Evolutionary conservation across 2,888 invertebrate species (phyloP), one percentile per base, ranked within the genome.

Genomic region (Argyra leucocephala): DNA sequence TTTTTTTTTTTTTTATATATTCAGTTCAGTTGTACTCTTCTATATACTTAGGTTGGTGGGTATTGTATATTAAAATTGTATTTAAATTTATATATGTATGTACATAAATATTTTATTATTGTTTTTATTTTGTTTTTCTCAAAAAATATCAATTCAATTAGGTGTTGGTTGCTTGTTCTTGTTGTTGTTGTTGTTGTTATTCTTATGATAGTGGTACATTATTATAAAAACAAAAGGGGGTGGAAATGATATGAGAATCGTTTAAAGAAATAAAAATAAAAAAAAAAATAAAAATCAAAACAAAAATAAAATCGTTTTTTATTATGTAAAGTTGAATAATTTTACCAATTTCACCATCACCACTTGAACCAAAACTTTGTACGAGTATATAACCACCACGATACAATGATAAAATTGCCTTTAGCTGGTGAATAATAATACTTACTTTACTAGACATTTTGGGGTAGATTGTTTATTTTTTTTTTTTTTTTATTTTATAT

Each of bases 71-170:
- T n/a, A 18, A 48, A 48, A 48, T 48, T 15, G 48, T 18, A 48
- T 48, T 48, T 48, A 48, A 48, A 48, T 48, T 48, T 48, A 18
- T n/a, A n/a, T n/a, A n/a, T n/a, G n/a, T n/a, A n/a, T n/a, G n/a
- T n/a, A n/a, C 48, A 18, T n/a, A 18, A 5, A 9, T 15, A 10
- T 37, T 10, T 37, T 37, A 12, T 37, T 37, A 9, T 26, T 26
- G 26, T 26, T 37, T 3, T 37, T 15, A 18, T 48, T 48, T 48
- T 48, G 18, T 48, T 15, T 48, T 48, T 18, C 18, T 48, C 18
- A 18, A 18, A 15, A 48, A 48, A 18, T 48, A 48, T 48, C 7
- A 48, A 48, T 48, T 48, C 48, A 48, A 48, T 48, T 48, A 48
- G 48, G 48, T 48, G 48, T 48, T 18, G 18, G 48, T 15, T 31